Base-by-base conservation (phyloP, 2,888 invertebrate genomes). In the Homarus gammarus region DNA sequence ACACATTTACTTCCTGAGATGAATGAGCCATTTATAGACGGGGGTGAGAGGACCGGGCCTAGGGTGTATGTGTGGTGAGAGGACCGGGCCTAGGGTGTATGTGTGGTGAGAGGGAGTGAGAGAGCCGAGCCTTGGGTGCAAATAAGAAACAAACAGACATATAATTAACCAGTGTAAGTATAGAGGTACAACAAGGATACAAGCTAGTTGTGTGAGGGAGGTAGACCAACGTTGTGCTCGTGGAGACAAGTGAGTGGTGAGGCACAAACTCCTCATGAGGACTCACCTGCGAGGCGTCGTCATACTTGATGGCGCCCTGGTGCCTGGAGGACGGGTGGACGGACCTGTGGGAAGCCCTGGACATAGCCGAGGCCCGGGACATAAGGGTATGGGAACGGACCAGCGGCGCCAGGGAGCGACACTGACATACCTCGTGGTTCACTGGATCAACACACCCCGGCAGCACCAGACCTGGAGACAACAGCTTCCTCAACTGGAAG, bases 371-470 rank as follows among this genome's bases (percentile, higher is more conserved):
- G 36, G 87, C 82, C 49, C 82, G 27, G 22, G 87, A 87, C 22
- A 87, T 40, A 22, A 87, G 73, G 2, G 87, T 87, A 36, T 87
- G 87, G 64, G 87, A 70, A 36, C 87, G 82, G 3, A 87, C 87
- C 0, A 87, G 64, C 15, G 87, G 87, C 18, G 87, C 75, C 36
- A 87, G 31, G 33, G 87, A 33, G 18, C 87, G 81, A 33, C 90
- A 90, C 56, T 75, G 82, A 75, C 90, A 90, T 56, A 82, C 22
- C 44, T 90, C 90, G 31, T 90, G 90, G 8, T 90, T 86, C n/a
- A 90, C 77, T 0, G 90, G 90, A 44, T 90, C 90, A 2, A 81
- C 33, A 36, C 90, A 87, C 1, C 70, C 38, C 22, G 75, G 51
- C 33, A 87, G 27, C 61, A 82, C 73, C 61, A 87, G 82, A 1